phyloP scores from a whole-genome alignment of 2,888 invertebrate species.

The Exocentrus adspersus region DNA sequence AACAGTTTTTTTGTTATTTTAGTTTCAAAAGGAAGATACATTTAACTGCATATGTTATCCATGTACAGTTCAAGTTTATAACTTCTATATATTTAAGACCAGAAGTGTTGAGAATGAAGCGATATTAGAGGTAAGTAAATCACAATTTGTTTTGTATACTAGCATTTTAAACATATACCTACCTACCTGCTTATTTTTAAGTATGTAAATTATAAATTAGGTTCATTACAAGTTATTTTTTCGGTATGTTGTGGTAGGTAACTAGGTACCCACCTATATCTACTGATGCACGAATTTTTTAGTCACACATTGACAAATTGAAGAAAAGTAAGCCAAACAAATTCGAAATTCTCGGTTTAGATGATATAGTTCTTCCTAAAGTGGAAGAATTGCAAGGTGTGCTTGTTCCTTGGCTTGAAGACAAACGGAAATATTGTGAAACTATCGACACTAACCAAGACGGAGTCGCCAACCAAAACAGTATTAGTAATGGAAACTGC shows the following conservation, averaged over 20 bases:
- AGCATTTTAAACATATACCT: no score
- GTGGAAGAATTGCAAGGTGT: slow-evolving; percentile 13
- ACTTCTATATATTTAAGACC: slow-evolving; percentile 30
- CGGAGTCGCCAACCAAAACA: not conserved
- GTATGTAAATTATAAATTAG: no score
- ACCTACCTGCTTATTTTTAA: no score
- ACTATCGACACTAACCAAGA: not conserved
- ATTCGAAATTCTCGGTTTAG: slow-evolving; percentile 14
- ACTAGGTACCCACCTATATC: no score
- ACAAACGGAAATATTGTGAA: slow-evolving; percentile 12
- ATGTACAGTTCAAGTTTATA: slow-evolving; percentile 29
- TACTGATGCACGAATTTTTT: no score
- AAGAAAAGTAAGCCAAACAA: slow-evolving; percentile 4
- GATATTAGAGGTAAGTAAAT: slow-evolving; percentile 24
- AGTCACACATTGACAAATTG: not conserved
- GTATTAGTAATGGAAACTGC: not conserved
- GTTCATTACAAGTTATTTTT: no score
- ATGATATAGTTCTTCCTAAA: slow-evolving; percentile 24
- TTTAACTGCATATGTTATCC: slow-evolving; percentile 28
- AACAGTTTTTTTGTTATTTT: slow-evolving; percentile 14
- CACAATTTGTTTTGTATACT: no score
- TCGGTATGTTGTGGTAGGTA: no score
- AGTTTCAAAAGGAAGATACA: slow-evolving; percentile 33
- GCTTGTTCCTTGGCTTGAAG: slow-evolving; percentile 21
- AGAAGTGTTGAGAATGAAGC: slow-evolving; percentile 26